These are phyloP conservation scores for Apamea epomidion DNA, from an alignment of 2,888 invertebrate genomes.

Conservation along the genomic window DNA sequence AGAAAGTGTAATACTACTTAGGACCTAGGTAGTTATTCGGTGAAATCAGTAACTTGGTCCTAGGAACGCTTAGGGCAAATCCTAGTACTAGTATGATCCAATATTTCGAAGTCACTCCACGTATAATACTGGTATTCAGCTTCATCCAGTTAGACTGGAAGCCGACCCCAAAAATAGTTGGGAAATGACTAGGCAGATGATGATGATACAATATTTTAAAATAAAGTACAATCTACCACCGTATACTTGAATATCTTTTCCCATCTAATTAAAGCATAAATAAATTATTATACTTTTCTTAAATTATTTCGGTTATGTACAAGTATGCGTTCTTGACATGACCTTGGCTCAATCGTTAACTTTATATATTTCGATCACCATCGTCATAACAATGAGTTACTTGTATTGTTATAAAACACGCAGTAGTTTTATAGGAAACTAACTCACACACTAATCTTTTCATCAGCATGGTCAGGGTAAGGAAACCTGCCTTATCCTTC, in stretches of 20 bases:
- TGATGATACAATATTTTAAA: background rate
- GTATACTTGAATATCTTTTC: background rate
- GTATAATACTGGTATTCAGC: background rate
- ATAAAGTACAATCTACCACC: background rate
- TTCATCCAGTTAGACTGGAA: background rate
- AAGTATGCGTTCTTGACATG: background rate
- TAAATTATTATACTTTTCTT: background rate
- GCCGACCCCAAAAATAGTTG: background rate
- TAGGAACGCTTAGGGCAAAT: background rate
- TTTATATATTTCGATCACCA: constrained; percentile 20
- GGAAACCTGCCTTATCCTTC: background rate
- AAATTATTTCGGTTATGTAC: background rate
- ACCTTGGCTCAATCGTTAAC: constrained; percentile 18
- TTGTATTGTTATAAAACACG: background rate
- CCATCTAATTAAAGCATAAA: background rate
- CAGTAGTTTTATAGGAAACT: background rate
- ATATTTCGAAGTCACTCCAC: background rate
- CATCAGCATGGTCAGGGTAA: constrained; percentile 12
- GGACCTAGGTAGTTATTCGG: background rate
- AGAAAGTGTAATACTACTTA: background rate
- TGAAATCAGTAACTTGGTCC: background rate
- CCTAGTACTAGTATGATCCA: background rate
- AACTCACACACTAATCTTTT: constrained; percentile 16
- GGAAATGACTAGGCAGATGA: background rate
- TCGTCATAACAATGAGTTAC: constrained; percentile 1